Evolutionary conservation across 2,113 vertebrate genomes (phyloP), one percentile per base, ranked within the genome.

Genomic region (Heloderma charlesbogerti): DNA sequence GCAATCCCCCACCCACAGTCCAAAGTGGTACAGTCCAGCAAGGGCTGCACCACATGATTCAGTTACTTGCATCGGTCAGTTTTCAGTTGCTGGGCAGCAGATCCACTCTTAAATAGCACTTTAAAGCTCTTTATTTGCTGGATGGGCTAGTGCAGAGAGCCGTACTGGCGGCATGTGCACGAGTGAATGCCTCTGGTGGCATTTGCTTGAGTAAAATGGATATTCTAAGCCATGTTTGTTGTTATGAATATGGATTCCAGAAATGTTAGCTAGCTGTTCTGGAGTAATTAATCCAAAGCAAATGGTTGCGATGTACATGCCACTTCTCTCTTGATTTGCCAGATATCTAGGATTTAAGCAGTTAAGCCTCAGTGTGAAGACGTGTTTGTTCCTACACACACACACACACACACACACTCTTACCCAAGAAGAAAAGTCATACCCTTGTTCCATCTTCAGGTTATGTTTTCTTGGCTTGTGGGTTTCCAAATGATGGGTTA

Each of bases 341-440:
- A 5, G 2, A 0, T 0, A 6, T 0, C 25, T 29, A 0, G 72
- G 16, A 67, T 20, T 0, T 1, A 86, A 29, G 1, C 15, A 2
- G 34, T 6, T 90, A 60, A 78, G 80, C 6, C 22, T 13, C 54
- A 1, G 27, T 29, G 40, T 89, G 18, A 37, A 29, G 90, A 77
- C 84, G 22, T 45, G 45, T 0, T 0, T 37, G 63, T 0, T 0
- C 18, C 43, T 0, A 0, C 74, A 63, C 60, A 13, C 57, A 13
- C 57, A 20, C 15, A 13, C 15, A 18, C 1, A 0, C 25, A 31
- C 67, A 16, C 22, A 40, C 31, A 22, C 9, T 13, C 57, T 63
- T 22, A 15, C 37, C 13, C 34, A 45, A 18, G n/a, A n/a, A 10
- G n/a, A 79, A 71, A 90, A 71, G 63, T 20, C 66, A 87, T 29